Conservation (phyloP, 2,888 invertebrate genomes). For the Xiphydria camelus region DNA sequence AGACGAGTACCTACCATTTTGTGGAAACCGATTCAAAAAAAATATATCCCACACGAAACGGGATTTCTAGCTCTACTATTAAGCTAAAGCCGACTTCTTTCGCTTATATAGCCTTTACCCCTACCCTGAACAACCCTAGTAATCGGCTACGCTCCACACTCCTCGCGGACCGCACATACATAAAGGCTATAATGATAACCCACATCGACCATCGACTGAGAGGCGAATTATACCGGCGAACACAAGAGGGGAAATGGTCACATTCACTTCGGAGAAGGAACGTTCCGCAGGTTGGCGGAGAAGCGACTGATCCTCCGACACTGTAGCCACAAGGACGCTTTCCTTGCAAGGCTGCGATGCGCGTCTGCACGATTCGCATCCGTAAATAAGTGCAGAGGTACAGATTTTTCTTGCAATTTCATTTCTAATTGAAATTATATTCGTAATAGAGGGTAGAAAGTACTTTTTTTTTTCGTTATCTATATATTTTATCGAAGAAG, state of each 20-base stretch:
- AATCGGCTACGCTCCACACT: slow-evolving; percentile 7
- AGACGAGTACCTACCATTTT: slow-evolving; percentile 23
- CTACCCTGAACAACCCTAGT: slow-evolving; percentile 29
- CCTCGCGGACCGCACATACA: slow-evolving; percentile 24
- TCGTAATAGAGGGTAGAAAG: too few species aligned
- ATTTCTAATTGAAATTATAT: too few species aligned
- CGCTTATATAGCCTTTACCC: slow-evolving; percentile 54
- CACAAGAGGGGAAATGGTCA: slow-evolving; percentile 22
- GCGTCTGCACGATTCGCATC: too few species aligned
- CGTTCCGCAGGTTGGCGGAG: slow-evolving; percentile 26
- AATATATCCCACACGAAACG: slow-evolving; percentile 35
- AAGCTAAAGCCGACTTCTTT: slow-evolving; percentile 42
- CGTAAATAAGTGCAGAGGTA: too few species aligned
- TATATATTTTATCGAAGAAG: too few species aligned
- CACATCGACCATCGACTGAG: slow-evolving; percentile 17
- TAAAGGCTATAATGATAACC: too few species aligned
- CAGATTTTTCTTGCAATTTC: too few species aligned
- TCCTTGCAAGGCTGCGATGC: slow-evolving; percentile 26
- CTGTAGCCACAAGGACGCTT: slow-evolving; percentile 34
- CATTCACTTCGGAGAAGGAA: slow-evolving; percentile 35
- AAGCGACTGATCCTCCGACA: too few species aligned
- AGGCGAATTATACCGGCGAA: slow-evolving; percentile 11
- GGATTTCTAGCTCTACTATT: slow-evolving; percentile 47
- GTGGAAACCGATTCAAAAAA: slow-evolving; percentile 7
- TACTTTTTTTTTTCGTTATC: too few species aligned